Conservation (phyloP, 37 sponge, comb jelly and placozoan genomes). For the Oopsacas minuta region DNA sequence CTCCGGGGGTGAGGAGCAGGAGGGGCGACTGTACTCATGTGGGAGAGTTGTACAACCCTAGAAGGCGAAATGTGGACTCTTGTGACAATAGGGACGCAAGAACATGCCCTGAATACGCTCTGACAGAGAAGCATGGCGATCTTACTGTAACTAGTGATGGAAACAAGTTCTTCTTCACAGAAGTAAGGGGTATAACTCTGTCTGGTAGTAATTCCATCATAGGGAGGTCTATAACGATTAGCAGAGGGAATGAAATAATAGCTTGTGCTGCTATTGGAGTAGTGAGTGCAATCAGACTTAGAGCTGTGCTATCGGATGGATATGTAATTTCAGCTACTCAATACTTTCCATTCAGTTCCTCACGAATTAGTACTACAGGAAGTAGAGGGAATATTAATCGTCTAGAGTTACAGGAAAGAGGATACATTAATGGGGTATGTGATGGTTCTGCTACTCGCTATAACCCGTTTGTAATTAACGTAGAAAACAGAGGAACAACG, state of each 20-base stretch:
- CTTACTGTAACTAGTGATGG: neutral
- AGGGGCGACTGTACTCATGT: neutral
- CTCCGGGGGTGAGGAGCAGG: neutral
- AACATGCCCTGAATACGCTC: neutral
- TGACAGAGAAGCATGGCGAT: neutral
- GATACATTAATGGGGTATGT: neutral
- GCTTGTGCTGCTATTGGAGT: neutral
- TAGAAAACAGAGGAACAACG: neutral
- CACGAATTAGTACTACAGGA: neutral
- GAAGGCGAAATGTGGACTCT: neutral
- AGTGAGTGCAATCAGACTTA: neutral
- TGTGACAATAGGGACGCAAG: neutral
- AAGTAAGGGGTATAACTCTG: neutral
- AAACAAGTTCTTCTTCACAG: neutral
- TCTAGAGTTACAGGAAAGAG: neutral
- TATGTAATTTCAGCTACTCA: neutral
- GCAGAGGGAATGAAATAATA: neutral
- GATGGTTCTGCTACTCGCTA: neutral
- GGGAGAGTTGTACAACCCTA: neutral
- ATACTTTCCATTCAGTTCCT: neutral
- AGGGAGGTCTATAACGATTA: neutral
- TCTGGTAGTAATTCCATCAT: neutral
- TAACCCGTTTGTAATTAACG: neutral
- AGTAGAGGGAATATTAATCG: neutral
- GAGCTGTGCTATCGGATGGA: neutral